Evolutionary conservation across 2,797 vertebrate genomes (phyloP), one percentile per base, ranked within the genome.

Genomic region (Buphagus erythrorhynchus): DNA sequence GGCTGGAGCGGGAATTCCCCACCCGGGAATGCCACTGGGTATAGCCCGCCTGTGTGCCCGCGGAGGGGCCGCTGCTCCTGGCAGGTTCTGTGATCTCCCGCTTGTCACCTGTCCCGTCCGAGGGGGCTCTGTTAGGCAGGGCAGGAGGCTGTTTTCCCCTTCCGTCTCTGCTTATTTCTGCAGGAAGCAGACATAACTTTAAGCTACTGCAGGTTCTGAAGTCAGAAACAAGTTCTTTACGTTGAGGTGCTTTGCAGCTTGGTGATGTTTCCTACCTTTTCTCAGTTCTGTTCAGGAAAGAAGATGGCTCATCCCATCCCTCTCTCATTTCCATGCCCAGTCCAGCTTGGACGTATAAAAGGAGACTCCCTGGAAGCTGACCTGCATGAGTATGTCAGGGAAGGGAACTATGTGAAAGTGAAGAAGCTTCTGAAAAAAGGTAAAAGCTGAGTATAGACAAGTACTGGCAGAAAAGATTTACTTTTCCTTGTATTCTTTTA

Each of bases 401-500:
- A 98, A 73, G 98, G 98, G 36, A 98, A 98, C 88, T 92, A 97
- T 33, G 59, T 73, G 21, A 98, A 98, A 95, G 95, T 98, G 88
- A 98, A 99, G 95, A 99, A 98, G 77, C 94, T 99, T 31, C 98
- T 99, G 22, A 98, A 98, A 80, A 98, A 98, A 98, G 98, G 99
- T 99, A 97, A 97, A 92, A 68, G 29, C 26, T 28, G 8, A 75
- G 15, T 61, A 90, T 22, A 90, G 31, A 29, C 5, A 36, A 10
- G 15, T 17, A 5, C 1, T 25, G 14, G 11, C 4, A n/a, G 38
- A 19, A 66, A 24, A 46, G 0, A 4, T 17, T 19, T 52, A 3
- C 1, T 25, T 66, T 61, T 22, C 10, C 12, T 26, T 31, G 0
- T 15, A 0, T 20, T 15, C 2, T 57, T 35, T 2, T 40, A 21